phyloP scores from a whole-genome alignment of 1,140 invertebrate species.

The Hydropsyche tenuis region DNA sequence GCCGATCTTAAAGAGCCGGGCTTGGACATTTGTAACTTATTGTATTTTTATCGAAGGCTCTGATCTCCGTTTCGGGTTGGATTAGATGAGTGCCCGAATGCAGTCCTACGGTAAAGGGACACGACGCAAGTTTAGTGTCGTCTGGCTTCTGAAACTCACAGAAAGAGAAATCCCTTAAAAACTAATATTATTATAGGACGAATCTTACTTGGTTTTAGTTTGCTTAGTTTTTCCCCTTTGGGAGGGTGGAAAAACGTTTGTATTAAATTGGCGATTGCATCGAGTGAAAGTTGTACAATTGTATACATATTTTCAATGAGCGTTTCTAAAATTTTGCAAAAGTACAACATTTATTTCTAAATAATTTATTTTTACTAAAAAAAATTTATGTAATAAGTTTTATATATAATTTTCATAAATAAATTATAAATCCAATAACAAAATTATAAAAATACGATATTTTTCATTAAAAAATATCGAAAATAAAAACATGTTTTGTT shows the following conservation, averaged over 20 bases:
- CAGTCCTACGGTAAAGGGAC: neutral
- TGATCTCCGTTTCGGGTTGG: conserved; percentile 35
- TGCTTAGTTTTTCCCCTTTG: neutral
- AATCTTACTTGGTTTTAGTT: neutral
- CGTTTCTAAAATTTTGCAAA: no score
- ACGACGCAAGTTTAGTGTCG: neutral
- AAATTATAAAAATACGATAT: no score
- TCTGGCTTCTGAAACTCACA: neutral
- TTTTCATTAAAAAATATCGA: no score
- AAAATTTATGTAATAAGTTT: no score
- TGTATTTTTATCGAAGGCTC: conserved; percentile 46
- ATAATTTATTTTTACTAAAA: no score
- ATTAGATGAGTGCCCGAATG: conserved; percentile 20
- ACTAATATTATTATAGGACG: conserved; percentile 18
- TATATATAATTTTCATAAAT: no score
- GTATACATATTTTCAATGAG: no score
- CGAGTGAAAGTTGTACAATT: no score
- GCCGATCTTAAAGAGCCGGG: conserved; percentile 44
- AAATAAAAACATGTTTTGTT: no score
- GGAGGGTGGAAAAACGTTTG: neutral
- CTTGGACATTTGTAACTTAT: conserved; percentile 50
- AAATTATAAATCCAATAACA: no score
- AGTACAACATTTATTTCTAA: no score
- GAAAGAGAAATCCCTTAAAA: conserved; percentile 28
- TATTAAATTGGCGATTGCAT: no score